Evolutionary conservation across 2,797 vertebrate genomes (phyloP).

Genomic region (Urocyon cinereoargenteus): DNA sequence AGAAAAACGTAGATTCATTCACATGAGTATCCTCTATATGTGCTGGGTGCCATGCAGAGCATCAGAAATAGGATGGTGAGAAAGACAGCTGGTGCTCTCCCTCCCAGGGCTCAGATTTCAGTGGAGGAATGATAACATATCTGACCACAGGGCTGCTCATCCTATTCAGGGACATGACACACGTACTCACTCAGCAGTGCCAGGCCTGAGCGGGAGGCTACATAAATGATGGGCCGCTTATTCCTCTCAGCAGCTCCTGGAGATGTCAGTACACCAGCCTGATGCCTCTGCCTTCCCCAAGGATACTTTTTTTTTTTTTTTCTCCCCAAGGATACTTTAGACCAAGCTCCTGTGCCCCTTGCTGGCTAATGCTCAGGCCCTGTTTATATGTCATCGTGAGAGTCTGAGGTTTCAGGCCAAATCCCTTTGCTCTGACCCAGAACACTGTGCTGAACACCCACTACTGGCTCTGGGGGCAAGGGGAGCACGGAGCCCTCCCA

Average conservation of each 20-base stretch:
- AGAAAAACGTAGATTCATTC: not conserved
- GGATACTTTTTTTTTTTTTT: too few species aligned
- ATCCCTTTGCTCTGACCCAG: not conserved
- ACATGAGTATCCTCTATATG: not conserved
- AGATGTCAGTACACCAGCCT: not conserved
- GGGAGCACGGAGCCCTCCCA: not conserved
- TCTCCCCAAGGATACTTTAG: not conserved
- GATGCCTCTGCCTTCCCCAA: not conserved
- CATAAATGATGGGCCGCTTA: fast-evolving
- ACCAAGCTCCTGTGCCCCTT: not conserved
- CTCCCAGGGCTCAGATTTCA: not conserved
- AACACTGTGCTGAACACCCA: conserved; percentile 11
- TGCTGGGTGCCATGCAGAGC: not conserved
- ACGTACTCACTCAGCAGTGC: not conserved
- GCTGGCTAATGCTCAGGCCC: not conserved
- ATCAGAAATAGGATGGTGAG: not conserved
- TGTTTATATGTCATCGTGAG: not conserved
- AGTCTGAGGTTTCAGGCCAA: not conserved
- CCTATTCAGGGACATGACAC: not conserved
- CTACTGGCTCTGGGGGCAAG: not conserved
- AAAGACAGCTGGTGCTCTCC: not conserved
- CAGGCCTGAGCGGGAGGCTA: not conserved
- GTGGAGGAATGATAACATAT: not conserved
- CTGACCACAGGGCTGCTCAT: not conserved
- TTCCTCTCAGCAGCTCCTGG: not conserved